phyloP scores from a whole-genome alignment of 2,797 vertebrate species.

The Smutsia temminckii region DNA sequence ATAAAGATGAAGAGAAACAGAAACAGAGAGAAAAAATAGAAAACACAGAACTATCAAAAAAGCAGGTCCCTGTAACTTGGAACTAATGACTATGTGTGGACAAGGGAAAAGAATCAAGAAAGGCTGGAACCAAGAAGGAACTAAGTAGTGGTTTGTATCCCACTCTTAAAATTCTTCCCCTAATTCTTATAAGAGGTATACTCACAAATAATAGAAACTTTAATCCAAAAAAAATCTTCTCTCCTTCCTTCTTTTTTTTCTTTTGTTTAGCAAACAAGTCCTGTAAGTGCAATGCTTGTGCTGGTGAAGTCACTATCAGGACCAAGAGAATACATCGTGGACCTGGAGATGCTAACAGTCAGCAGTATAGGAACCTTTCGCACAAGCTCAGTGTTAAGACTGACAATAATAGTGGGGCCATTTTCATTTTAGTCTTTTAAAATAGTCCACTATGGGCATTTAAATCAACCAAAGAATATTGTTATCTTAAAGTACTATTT shows the following conservation, averaged over 20 bases:
- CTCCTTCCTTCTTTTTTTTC: constrained; percentile 30
- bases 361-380: constrained; percentile 93
- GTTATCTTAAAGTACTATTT: constrained; percentile 85
- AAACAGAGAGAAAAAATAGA: background rate
- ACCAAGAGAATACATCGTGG: constrained; percentile 94
- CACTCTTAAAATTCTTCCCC: constrained; percentile 16
- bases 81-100: background rate
- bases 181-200: background rate
- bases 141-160: background rate
- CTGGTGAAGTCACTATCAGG: constrained; percentile 93
- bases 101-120: background rate
- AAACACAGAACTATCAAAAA: constrained; percentile 19
- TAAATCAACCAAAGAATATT: constrained; percentile 84
- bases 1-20: constrained; percentile 15
- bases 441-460: constrained; percentile 68
- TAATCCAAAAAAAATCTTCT: constrained; percentile 10
- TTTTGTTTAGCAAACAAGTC: constrained; percentile 92
- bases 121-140: background rate
- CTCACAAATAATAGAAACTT: constrained; percentile 9
- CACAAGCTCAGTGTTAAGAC: constrained; percentile 93
- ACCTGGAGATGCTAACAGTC: constrained; percentile 98
- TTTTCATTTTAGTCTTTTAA: constrained; percentile 90
- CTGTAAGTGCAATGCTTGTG: constrained; percentile 95
- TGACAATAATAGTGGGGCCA: constrained; percentile 96
- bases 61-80: background rate